Conservation (phyloP, 2,797 vertebrate genomes). For the Pipistrellus pygmaeus region DNA sequence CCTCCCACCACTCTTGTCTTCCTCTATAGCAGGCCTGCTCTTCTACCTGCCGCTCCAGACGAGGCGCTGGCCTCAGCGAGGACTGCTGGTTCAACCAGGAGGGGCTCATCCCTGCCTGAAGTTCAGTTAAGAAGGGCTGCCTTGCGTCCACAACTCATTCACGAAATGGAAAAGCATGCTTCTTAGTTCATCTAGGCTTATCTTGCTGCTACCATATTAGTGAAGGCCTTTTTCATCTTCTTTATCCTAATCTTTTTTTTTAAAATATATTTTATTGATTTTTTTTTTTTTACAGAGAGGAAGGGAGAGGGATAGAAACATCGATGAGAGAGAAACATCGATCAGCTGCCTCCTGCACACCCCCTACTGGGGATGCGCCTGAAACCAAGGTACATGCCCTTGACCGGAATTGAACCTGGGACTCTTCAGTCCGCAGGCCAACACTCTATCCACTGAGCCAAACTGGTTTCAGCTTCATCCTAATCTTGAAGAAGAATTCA, state of each 20-base stretch:
- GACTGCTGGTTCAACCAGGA: not conserved
- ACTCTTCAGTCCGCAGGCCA: no score
- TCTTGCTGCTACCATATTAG: not conserved
- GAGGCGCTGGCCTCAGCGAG: not conserved
- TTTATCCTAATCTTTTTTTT: not conserved
- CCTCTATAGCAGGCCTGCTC: not conserved
- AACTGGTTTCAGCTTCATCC: not conserved
- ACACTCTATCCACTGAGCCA: no score
- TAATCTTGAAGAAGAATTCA: not conserved
- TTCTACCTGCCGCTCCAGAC: not conserved
- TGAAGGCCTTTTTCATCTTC: not conserved
- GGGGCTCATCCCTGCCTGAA: not conserved
- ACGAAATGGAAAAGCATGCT: not conserved
- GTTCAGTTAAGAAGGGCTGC: not conserved
- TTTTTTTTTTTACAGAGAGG: no score
- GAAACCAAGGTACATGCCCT: no score
- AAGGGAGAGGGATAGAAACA: no score
- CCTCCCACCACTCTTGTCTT: not conserved
- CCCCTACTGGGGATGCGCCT: no score
- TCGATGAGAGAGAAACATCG: no score
- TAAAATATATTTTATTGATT: no score
- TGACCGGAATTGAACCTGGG: no score
- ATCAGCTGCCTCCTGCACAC: no score
- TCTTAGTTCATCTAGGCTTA: not conserved
- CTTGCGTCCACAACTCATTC: constrained; percentile 1